Conservation (phyloP, 2,113 vertebrate species). For the Toxotes chatareus region DNA sequence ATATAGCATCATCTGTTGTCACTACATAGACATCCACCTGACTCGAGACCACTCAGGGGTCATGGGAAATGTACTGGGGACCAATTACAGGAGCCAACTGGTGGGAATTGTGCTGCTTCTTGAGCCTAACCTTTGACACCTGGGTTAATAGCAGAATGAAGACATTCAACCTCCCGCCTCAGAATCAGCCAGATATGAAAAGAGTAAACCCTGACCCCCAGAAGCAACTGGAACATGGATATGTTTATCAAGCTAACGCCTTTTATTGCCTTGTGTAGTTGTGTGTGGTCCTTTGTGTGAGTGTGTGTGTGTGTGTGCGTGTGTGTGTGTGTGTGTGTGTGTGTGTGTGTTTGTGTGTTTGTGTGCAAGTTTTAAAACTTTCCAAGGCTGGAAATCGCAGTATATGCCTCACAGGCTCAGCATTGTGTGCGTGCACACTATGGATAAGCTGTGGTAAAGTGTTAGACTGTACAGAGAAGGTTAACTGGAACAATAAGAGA, state of each 20-base stretch:
- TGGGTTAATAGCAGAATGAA: conserved; percentile 44
- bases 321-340: neutral
- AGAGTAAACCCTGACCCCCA: conserved; percentile 4
- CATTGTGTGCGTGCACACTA: neutral
- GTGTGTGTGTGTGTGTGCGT: neutral
- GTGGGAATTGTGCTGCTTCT: conserved; percentile 60
- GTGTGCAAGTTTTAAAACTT: neutral
- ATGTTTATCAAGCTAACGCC: conserved; percentile 29
- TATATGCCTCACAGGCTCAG: neutral
- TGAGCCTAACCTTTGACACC: conserved; percentile 71
- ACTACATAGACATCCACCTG: conserved; percentile 37
- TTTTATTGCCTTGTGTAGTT: conserved; percentile 40
- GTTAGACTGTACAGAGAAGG: neutral
- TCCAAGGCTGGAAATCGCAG: neutral
- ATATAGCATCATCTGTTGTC: conserved; percentile 52
- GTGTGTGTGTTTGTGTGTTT: neutral
- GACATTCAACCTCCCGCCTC: conserved; percentile 50
- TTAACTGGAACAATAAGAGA: neutral
- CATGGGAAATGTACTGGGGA: conserved; percentile 73
- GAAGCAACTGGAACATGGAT: conserved; percentile 45
- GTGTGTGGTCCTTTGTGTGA: neutral
- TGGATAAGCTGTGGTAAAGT: neutral
- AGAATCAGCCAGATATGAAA: conserved; percentile 39
- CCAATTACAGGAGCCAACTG: conserved; percentile 79
- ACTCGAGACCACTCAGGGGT: conserved; percentile 53